phyloP scores from a whole-genome alignment of 2,797 vertebrate genomes.

The Acipenser transmontanus region DNA sequence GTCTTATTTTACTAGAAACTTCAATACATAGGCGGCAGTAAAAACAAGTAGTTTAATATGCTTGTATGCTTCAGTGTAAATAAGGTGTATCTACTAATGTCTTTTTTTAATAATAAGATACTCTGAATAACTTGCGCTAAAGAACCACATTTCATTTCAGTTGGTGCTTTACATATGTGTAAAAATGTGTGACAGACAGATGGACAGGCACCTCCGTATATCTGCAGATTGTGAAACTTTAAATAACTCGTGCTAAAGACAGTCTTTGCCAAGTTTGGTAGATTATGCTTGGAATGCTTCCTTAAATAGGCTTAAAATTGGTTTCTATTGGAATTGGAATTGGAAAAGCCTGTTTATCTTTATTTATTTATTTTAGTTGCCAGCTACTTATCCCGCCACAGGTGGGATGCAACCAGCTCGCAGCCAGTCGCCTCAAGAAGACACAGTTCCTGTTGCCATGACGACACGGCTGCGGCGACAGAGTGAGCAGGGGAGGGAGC shows the following conservation, averaged over 20 bases:
- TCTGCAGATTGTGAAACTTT: no score
- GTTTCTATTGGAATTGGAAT: conserved; percentile 21
- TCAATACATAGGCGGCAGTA: no score
- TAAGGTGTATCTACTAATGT: neutral
- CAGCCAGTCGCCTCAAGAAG: conserved; percentile 39
- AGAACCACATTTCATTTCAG: neutral
- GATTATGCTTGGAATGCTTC: neutral
- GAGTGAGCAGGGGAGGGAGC: conserved; percentile 58
- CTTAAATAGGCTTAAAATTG: conserved; percentile 6
- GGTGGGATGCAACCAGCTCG: conserved; percentile 56
- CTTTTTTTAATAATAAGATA: neutral
- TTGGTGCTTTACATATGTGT: neutral
- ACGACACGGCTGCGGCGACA: conserved; percentile 77
- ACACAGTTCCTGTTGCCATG: conserved; percentile 63
- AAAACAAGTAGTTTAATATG: neutral
- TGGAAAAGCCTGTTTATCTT: conserved; percentile 15
- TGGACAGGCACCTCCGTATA: neutral
- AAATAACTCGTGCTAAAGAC: conserved; percentile 17
- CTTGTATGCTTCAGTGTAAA: neutral
- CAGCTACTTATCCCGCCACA: conserved; percentile 58
- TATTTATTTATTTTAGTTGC: conserved; percentile 51
- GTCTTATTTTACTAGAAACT: no score
- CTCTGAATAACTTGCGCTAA: neutral
- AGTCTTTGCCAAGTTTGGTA: neutral
- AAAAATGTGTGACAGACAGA: neutral